Conservation (phyloP, 2,797 vertebrate species). For the Gobio occitaniae region DNA sequence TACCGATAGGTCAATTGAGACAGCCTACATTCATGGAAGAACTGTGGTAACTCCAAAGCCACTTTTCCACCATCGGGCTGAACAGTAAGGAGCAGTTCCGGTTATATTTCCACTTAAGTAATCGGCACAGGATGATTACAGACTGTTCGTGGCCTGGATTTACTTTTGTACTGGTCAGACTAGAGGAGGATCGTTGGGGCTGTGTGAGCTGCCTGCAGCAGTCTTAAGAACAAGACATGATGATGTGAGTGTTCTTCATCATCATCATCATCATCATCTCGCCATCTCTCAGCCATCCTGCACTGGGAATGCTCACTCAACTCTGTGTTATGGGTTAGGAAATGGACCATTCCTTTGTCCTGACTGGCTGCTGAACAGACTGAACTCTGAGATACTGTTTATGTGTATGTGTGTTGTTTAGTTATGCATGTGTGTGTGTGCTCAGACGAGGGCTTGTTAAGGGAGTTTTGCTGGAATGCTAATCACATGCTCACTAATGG, state of each 20-base stretch:
- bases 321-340: constrained; percentile 66
- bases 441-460: constrained; percentile 26
- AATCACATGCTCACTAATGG: constrained; percentile 55
- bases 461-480: constrained; percentile 51
- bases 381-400: constrained; percentile 31
- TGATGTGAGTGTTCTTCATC: constrained; percentile 46
- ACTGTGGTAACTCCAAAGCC: background rate
- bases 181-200: background rate
- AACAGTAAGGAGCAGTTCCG: background rate
- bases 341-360: constrained; percentile 67
- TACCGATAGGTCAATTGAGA: background rate
- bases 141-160: background rate
- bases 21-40: background rate
- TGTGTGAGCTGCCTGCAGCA: background rate
- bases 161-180: background rate
- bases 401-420: constrained; percentile 31
- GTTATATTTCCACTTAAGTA: background rate
- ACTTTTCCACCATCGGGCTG: background rate
- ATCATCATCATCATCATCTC: background rate
- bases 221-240: background rate
- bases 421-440: constrained; percentile 12
- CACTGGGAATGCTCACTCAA: constrained; percentile 54
- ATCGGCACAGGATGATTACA: background rate
- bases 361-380: constrained; percentile 52
- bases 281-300: constrained; percentile 23